Conservation (phyloP, 2,888 invertebrate genomes). For the Sarcophaga caerulescens region DNA sequence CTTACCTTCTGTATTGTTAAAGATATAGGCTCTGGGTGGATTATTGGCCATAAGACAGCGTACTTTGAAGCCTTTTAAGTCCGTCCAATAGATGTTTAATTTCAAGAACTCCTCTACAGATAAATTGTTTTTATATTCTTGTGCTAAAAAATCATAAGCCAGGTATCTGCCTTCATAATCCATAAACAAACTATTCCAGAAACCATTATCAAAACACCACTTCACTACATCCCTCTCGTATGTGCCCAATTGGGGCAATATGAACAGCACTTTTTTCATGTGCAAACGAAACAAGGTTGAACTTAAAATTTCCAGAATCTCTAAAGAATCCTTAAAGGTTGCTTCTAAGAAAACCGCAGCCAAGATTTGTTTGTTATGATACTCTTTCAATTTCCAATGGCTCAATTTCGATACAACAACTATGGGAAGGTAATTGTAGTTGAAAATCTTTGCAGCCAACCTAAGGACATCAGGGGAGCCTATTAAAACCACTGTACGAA, state of each 20-base stretch:
- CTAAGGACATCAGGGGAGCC: too few relatives aligned
- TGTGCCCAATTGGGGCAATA: not conserved
- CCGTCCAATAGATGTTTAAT: not conserved
- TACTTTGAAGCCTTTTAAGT: slow-evolving; percentile 48
- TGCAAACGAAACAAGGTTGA: not conserved
- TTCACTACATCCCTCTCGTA: not conserved
- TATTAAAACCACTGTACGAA: too few relatives aligned
- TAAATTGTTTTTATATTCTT: not conserved
- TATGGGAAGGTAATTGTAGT: too few relatives aligned
- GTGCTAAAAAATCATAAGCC: not conserved
- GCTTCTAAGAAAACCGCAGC: too few relatives aligned
- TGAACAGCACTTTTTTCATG: slow-evolving; percentile 17
- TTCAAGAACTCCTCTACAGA: not conserved
- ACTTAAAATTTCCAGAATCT: too few relatives aligned
- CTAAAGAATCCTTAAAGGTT: too few relatives aligned
- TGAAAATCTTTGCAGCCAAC: too few relatives aligned
- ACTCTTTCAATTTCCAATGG: too few relatives aligned
- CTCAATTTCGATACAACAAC: too few relatives aligned
- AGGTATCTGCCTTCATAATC: slow-evolving; percentile 1
- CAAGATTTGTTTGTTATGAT: too few relatives aligned
- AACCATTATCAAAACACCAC: slow-evolving; percentile 24
- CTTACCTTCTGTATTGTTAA: not conserved
- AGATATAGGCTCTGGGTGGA: slow-evolving; percentile 51
- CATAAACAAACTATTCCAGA: slow-evolving; percentile 36
- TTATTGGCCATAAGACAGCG: slow-evolving; percentile 43